Evolutionary conservation across 2,888 invertebrate species (phyloP).

Genomic region (Poecilobothrus nobilitatus): DNA sequence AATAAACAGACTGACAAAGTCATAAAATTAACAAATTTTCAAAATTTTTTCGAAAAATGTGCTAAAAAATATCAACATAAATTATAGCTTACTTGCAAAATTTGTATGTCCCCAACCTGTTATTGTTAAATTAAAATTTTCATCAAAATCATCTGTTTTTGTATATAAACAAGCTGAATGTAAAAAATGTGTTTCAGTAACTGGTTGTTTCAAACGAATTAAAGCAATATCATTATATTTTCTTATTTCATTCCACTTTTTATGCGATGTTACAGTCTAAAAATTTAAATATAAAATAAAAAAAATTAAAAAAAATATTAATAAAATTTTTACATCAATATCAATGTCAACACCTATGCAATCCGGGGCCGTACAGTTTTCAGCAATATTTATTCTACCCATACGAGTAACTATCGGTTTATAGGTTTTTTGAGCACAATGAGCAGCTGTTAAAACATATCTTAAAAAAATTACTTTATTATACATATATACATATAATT

Average conservation of each 20-base stretch:
- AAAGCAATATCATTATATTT: constrained; percentile 30
- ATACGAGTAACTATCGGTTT: constrained; percentile 20
- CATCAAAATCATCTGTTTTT: constrained; percentile 20
- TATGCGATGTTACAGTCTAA: background rate
- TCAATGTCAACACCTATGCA: constrained; percentile 13
- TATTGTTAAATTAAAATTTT: constrained; percentile 20
- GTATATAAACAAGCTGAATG: constrained; percentile 28
- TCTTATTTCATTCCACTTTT: constrained; percentile 1
- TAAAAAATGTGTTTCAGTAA: constrained; percentile 19
- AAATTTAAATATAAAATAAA: background rate
- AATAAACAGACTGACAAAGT: too few species aligned
- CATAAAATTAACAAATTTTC: too few species aligned
- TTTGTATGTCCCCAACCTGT: constrained; percentile 28
- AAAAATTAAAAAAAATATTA: background rate
- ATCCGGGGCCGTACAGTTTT: background rate
- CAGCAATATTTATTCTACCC: constrained; percentile 18
- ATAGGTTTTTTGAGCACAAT: constrained; percentile 18
- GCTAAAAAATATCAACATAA: too few species aligned
- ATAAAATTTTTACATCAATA: constrained; percentile 15
- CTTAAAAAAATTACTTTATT: background rate
- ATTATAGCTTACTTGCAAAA: constrained; percentile 19
- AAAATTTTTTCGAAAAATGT: too few species aligned
- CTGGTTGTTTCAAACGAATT: constrained; percentile 20
- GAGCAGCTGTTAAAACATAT: constrained; percentile 22
- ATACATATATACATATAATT: too few species aligned